Conservation (phyloP, 1,140 invertebrate genomes). For the Bombus affinis region DNA sequence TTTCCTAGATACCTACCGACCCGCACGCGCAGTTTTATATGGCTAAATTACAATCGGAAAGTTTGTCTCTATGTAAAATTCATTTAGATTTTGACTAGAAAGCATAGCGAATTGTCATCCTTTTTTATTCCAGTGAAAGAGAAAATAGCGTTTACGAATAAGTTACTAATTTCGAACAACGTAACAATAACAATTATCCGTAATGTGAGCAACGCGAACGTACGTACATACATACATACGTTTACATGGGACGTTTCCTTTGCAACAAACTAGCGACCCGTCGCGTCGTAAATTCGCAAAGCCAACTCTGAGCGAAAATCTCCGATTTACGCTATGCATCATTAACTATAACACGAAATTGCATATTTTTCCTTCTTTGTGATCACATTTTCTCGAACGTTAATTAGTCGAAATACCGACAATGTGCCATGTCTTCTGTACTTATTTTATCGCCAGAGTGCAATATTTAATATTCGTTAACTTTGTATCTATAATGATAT, state of each 20-base stretch:
- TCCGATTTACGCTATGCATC: neutral
- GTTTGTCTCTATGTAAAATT: no score
- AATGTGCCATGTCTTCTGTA: no score
- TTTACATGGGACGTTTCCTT: neutral
- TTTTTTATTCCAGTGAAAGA: neutral
- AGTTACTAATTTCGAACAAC: no score
- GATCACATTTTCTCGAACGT: neutral
- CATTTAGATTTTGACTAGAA: no score
- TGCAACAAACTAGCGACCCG: neutral
- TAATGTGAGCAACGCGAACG: no score
- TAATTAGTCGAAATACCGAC: neutral
- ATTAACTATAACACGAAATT: neutral
- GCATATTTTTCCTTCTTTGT: neutral
- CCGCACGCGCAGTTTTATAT: no score
- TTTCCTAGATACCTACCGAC: no score
- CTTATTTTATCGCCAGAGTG: no score
- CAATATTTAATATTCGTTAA: no score
- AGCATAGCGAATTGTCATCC: neutral
- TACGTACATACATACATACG: no score
- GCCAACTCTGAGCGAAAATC: neutral
- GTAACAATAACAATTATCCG: neutral
- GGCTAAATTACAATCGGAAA: no score
- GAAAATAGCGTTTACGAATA: neutral
- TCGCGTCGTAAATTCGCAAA: neutral
- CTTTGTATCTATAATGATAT: no score